A percentile compares a stretch with the other conserved stretches of the same genome.
phyloP scores from a whole-genome alignment of 1,140 invertebrate genomes.

The Penaeus japonicus region DNA sequence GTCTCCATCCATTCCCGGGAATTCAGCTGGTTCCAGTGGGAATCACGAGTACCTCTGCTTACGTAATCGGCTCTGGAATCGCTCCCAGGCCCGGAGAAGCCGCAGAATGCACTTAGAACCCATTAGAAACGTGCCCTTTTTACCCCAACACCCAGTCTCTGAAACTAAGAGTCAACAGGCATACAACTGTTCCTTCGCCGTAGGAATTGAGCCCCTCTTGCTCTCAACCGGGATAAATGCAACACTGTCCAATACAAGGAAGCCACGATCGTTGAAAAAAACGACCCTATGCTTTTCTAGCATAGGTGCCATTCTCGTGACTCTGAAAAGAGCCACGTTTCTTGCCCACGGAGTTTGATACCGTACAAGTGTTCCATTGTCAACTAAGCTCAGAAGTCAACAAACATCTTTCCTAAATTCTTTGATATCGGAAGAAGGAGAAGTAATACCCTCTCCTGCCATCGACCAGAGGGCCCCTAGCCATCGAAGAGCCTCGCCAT shows the following conservation, averaged over 20 bases:
- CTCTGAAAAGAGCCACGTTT: background rate
- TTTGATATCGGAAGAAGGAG: conserved; percentile 17
- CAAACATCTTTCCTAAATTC: conserved; percentile 47
- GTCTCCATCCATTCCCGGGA: conserved; percentile 6
- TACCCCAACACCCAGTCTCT: background rate
- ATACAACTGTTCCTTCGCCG: background rate
- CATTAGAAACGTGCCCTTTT: conserved; percentile 4
- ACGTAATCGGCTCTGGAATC: conserved; percentile 32
- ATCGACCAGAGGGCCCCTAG: conserved; percentile 3
- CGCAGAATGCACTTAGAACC: conserved; percentile 6
- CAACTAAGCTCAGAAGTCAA: conserved; percentile 40
- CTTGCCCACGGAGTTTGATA: conserved; percentile 23
- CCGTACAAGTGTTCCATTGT: conserved; percentile 46
- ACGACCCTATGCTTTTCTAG: background rate
- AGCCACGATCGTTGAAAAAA: background rate
- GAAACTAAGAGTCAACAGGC: background rate
- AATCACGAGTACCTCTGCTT: conserved; percentile 40
- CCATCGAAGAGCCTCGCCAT: too few species aligned
- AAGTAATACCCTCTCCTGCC: background rate
- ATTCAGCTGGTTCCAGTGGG: conserved; percentile 29
- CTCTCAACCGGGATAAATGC: conserved; percentile 11
- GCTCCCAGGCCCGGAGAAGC: background rate
- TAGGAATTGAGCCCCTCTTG: background rate
- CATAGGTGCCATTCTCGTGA: background rate
- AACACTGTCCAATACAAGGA: conserved; percentile 24